phyloP scores from a whole-genome alignment of 1,140 invertebrate species.

The Caerostris extrusa region DNA sequence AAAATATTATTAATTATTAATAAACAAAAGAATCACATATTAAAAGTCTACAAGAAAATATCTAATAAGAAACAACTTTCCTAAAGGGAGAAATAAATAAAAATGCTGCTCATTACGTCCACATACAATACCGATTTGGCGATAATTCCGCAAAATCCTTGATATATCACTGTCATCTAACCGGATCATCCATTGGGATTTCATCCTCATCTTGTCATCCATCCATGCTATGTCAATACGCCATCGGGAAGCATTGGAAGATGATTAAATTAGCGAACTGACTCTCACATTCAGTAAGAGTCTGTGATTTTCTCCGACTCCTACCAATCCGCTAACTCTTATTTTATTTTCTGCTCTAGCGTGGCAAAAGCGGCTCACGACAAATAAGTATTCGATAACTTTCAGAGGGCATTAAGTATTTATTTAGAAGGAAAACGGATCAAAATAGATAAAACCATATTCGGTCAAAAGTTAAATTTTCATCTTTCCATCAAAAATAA shows the following conservation, averaged over 20 bases:
- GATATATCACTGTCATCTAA: constrained; percentile 2
- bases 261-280: constrained; percentile 8
- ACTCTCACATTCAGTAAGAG: background rate
- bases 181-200: background rate
- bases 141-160: background rate
- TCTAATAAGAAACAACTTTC: no score
- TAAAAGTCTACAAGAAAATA: no score
- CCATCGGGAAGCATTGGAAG: background rate
- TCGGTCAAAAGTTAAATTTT: background rate
- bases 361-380: background rate
- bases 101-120: background rate
- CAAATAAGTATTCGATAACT: background rate
- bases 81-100: no score
- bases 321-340: constrained; percentile 19
- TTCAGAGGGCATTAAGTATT: background rate
- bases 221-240: background rate
- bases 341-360: background rate
- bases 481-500: background rate
- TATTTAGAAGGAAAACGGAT: background rate
- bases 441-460: background rate
- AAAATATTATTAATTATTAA: no score
- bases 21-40: no score
- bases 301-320: background rate
- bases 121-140: background rate
- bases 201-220: background rate